phyloP scores from a whole-genome alignment of 2,888 invertebrate species.

The Onchidella celtica region DNA sequence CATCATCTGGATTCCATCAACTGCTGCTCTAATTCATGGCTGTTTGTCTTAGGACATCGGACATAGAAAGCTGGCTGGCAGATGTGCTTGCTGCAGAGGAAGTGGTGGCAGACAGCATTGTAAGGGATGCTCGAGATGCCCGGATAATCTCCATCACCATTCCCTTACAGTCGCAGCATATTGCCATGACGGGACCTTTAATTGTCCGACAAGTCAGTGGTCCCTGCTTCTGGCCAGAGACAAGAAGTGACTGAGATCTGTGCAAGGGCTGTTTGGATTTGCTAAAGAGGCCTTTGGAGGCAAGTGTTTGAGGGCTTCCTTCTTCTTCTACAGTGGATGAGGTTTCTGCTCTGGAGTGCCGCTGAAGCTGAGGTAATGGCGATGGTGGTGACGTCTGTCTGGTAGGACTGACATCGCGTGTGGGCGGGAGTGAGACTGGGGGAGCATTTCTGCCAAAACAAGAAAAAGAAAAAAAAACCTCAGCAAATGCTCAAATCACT shows the following conservation, averaged over 20 bases:
- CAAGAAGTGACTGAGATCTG: constrained; percentile 53
- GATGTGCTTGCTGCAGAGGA: not conserved
- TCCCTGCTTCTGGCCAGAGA: constrained; percentile 3
- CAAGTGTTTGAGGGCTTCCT: too few species aligned
- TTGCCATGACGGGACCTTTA: constrained; percentile 89
- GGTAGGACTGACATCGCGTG: constrained; percentile 69
- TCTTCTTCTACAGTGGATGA: too few species aligned
- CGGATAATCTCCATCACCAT: constrained; percentile 96
- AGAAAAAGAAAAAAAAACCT: too few species aligned
- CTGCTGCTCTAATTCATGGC: too few species aligned
- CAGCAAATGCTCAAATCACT: too few species aligned
- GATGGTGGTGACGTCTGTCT: not conserved
- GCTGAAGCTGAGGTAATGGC: not conserved
- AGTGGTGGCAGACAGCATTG: constrained; percentile 55
- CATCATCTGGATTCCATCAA: too few species aligned
- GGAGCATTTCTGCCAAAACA: constrained; percentile 66
- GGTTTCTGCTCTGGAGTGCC: not conserved
- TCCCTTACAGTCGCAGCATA: constrained; percentile 96
- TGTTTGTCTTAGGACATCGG: too few species aligned
- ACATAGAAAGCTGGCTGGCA: too few species aligned
- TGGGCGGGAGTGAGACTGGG: constrained; percentile 82
- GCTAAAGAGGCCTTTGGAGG: constrained; percentile 1
- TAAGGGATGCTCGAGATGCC: constrained; percentile 86
- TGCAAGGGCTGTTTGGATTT: constrained; percentile 63
- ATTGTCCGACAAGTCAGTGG: not conserved